Evolutionary conservation across 2,888 invertebrate genomes (phyloP), one percentile per base, ranked within the genome.

Genomic region (Molanna angustata): DNA sequence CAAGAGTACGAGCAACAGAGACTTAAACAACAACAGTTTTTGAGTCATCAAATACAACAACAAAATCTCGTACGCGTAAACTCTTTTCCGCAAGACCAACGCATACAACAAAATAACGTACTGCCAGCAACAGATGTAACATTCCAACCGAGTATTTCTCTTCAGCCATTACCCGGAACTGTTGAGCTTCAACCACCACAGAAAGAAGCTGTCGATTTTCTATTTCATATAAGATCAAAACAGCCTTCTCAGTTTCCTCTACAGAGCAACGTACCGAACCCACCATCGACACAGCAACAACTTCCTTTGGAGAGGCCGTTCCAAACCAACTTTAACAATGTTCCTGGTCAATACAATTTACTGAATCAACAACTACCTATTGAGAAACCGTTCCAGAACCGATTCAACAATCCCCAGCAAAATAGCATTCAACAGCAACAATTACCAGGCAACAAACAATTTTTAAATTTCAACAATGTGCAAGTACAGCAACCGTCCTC

Each of bases 111-210:
- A 48, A 67, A 67, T 20, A 44, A 37, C 22, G 53, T 33, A 52
- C 39, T 50, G 44, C 19, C 57, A 58, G 44, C 60, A 57, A 13
- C 54, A 59, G 6, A 54, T 57, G 32, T 61, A 56, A 56, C 61
- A 57, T 49, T 82, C 49, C 76, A 79, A 63, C 74, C 77, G 0
- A 82, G 80, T 56, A 69, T 69, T 62, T 72, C 69, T 62, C 74
- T 69, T 40, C 64, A 67, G 42, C 65, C 68, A 45, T 65, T 64
- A 7, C 69, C 63, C 45, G 62, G 69, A 57, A 66, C 76, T 52
- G 66, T 69, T 20, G 73, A 73, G 61, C 80, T 80, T 61, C 81
- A 80, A 62, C 68, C 81, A 54, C 82, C 83, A 11, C 74, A 77
- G 58, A 74, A 77, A 54, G 81, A 82, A 60, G 74, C 80, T 20